phyloP scores from a whole-genome alignment of 2,113 vertebrate species.

The Notarius quadriscutis region DNA sequence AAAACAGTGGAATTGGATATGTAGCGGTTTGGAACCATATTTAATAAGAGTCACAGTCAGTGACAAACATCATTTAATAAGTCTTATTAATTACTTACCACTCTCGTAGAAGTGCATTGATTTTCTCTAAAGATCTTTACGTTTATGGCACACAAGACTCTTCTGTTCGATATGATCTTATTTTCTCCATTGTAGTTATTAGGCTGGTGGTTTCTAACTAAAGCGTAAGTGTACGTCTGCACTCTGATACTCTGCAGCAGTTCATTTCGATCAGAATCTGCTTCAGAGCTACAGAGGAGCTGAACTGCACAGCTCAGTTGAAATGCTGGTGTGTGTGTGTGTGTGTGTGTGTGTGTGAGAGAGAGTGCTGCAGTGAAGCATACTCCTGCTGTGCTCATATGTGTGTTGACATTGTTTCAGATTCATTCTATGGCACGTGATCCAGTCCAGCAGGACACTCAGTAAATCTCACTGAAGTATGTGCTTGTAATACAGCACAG shows the following conservation, averaged over 20 bases:
- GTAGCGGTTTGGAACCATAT: too few relatives aligned
- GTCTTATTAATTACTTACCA: background rate
- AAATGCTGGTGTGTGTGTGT: slow-evolving; percentile 47
- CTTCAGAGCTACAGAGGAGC: slow-evolving; percentile 66
- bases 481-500: slow-evolving; percentile 42
- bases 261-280: slow-evolving; percentile 72
- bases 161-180: background rate
- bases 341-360: slow-evolving; percentile 35
- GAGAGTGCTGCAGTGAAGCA: slow-evolving; percentile 32
- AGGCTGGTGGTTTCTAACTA: slow-evolving; percentile 3
- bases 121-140: background rate
- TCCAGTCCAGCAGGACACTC: slow-evolving; percentile 39
- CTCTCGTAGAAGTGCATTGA: background rate
- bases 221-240: background rate
- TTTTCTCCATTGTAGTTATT: slow-evolving; percentile 1
- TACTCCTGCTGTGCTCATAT: slow-evolving; percentile 37
- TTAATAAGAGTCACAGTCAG: background rate
- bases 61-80: background rate
- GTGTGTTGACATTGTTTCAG: slow-evolving; percentile 40
- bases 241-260: slow-evolving; percentile 55
- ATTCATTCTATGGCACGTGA: slow-evolving; percentile 35
- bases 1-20: too few relatives aligned
- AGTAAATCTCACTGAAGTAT: slow-evolving; percentile 44
- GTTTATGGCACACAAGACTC: background rate
- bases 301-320: slow-evolving; percentile 67